Conservation (phyloP, 53 echinoderm and acorn worm species). For the Paelopatides confundens region DNA sequence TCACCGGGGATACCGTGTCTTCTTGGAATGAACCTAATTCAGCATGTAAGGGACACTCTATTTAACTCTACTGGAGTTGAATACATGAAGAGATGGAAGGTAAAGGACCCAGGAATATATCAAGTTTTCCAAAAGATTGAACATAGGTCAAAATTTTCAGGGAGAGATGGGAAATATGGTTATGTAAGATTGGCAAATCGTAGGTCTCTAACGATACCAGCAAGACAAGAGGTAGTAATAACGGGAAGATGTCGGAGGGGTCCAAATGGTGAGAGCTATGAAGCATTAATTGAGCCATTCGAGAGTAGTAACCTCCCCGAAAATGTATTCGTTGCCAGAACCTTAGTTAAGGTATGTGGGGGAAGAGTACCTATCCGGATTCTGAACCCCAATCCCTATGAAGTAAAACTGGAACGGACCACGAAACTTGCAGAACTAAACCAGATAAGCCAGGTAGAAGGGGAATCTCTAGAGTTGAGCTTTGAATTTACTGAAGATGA, state of each 20-base stretch:
- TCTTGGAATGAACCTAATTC: conserved; percentile 32
- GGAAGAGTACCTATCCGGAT: conserved; percentile 19
- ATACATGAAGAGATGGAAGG: too few species aligned
- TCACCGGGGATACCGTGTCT: conserved; percentile 25
- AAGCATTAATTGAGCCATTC: conserved; percentile 4
- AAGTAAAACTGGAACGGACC: not conserved
- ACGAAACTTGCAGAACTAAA: not conserved
- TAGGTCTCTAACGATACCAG: not conserved
- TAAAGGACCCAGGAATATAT: not conserved
- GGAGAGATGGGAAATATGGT: not conserved
- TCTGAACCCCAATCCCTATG: conserved; percentile 6
- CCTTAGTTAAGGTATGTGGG: not conserved
- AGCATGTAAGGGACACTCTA: not conserved
- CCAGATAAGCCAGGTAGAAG: not conserved
- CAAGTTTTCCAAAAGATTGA: conserved; percentile 10
- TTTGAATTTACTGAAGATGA: not conserved
- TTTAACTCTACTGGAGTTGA: conserved; percentile 1
- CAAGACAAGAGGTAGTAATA: not conserved
- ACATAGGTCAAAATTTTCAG: not conserved
- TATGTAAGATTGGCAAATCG: conserved; percentile 6
- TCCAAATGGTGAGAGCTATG: conserved; percentile 7
- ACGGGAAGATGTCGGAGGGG: conserved; percentile 11
- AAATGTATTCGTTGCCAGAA: conserved; percentile 23
- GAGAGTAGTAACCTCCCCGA: not conserved
- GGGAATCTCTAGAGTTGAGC: not conserved